A percentile compares a stretch with the other conserved stretches of the same genome.
Evolutionary conservation across 2,888 invertebrate species (phyloP).

Genomic region (Mesochorus sp.): DNA sequence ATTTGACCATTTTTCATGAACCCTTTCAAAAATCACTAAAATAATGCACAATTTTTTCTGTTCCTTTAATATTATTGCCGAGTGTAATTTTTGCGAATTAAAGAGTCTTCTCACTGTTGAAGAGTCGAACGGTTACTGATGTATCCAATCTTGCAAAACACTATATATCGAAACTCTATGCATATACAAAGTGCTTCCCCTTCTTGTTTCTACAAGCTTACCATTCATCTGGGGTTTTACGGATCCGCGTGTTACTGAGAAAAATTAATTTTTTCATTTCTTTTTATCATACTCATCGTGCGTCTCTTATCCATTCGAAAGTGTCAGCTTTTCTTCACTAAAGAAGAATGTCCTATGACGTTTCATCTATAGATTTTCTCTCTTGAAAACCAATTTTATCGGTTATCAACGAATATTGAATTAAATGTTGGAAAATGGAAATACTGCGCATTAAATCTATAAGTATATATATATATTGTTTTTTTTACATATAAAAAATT

Average conservation of each 20-base stretch:
- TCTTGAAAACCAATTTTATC: background rate
- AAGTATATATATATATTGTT: no score
- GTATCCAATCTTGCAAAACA: background rate
- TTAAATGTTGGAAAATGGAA: background rate
- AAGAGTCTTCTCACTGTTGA: constrained; percentile 11
- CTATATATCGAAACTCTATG: constrained; percentile 24
- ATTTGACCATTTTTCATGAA: no score
- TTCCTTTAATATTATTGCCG: no score
- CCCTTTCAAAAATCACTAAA: no score
- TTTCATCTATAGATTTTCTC: no score
- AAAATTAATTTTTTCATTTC: background rate
- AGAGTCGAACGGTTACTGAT: constrained; percentile 41
- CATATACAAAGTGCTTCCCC: background rate
- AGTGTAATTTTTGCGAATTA: background rate
- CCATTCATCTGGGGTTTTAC: constrained; percentile 32
- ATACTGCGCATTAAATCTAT: background rate
- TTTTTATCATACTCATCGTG: background rate
- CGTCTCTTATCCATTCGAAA: no score
- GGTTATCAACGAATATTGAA: background rate
- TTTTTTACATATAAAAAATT: constrained; percentile 6
- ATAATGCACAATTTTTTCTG: no score
- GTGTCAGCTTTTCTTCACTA: no score
- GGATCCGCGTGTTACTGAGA: background rate
- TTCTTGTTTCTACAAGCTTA: background rate
- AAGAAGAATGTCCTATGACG: no score